Base-by-base conservation (phyloP, 2,113 vertebrate species). In the Hepsetus odoe region DNA sequence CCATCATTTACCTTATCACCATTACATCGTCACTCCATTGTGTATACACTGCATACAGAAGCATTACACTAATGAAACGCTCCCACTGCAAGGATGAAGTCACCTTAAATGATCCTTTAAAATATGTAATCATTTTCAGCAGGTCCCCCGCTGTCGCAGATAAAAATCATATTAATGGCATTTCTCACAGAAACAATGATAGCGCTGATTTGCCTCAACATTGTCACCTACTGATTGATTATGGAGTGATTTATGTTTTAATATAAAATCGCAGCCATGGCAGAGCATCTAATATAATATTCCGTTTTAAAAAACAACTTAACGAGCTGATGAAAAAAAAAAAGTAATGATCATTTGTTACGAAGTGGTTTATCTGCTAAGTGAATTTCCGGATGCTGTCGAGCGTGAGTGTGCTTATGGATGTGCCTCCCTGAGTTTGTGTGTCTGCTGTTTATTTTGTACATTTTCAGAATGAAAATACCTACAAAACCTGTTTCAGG, bases 191-290 rank as follows among this genome's bases (percentile, higher is more conserved):
- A 86, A 87, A 87, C 88, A 67, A 74, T 83, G 87, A 76, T 86
- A 82, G 28, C 20, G 4, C 44, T 74, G 79, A 90, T 91, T 92
- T 90, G 89, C 88, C 86, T 84, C 82, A 49, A 76, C 83, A 59
- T 83, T 89, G 90, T 89, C 90, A 87, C 90, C 89, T 83, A 84
- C 85, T 85, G 85, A 86, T 88, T 88, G 88, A 92, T 91, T 90
- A 90, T 84, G 85, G 80, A 28, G 68, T 87, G 89, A 91, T 90
- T 89, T 89, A 88, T 89, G 85, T 87, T 90, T 90, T 90, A 88
- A 88, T 89, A 88, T 84, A 81, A 88, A 68, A 79, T n/a, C 14
- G 28, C 74, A 55, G 55, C 13, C 10, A 22, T 44, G 38, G 14
- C 49, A 30, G 46, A 74, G 74, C 77, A 53, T 71, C 79, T 83